Evolutionary conservation across 1,140 invertebrate genomes (phyloP), one percentile per base, ranked within the genome.

Genomic region (Leptopilina clavipes): DNA sequence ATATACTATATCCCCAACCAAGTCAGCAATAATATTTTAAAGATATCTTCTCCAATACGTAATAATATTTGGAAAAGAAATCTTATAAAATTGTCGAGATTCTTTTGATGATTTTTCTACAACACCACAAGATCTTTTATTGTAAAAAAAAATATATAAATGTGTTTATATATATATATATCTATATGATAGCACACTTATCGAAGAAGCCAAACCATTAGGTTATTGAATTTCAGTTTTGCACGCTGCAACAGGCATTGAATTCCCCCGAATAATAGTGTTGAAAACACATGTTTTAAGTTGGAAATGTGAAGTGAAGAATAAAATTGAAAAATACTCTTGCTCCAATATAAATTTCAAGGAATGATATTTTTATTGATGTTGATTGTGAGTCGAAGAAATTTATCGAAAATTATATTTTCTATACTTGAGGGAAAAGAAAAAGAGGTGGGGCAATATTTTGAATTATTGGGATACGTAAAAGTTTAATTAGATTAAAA

Each of bases 221-320:
- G 59, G 59, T 65, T 65, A 65, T 65, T 65, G 59, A 65, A 65
- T 65, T 65, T n/a, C 12, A 65, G 59, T 31, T 65, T 31, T 65
- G 19, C 22, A 65, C 22, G 25, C 59, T 65, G 19, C 59, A 65
- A 31, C 59, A 37, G 25, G 59, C 59, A 65, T 65, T 65, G 22
- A 65, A 65, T 25, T 31, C 59, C 59, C 19, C 19, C 22, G 22
- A 65, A 65, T 65, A 31, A 65, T 65, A 65, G 59, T 25, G 59
- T 65, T 37, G 59, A 65, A 65, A 65, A 65, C 59, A 65, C 59
- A 65, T 65, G 59, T 65, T 65, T 59, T 65, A 65, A 65, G 59
- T 65, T 22, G 25, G 59, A 9, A 65, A 31, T 37, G 59, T 65
- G 59, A 65, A 65, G 22, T 31, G 59, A 65, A 31, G 59, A 31